phyloP scores from a whole-genome alignment of 2,797 vertebrate genomes.

The Eulemur albifrons region DNA sequence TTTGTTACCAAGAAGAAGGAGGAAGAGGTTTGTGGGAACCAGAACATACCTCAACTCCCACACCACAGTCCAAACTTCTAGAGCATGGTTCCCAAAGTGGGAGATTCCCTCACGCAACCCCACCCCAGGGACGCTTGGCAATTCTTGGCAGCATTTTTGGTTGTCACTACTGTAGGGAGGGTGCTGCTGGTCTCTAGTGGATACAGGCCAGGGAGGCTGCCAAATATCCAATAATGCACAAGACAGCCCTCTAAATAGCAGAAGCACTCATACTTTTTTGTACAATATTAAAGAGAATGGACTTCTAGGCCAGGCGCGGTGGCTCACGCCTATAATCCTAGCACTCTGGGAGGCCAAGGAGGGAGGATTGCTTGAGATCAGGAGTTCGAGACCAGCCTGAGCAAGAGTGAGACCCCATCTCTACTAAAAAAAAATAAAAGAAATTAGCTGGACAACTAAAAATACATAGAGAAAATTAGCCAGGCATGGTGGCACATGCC shows the following conservation, averaged over 20 bases:
- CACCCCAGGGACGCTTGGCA: not conserved
- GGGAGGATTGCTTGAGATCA: too few relatives aligned
- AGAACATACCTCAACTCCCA: not conserved
- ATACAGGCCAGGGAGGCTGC: not conserved
- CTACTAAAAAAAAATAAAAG: too few relatives aligned
- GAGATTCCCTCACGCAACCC: too few relatives aligned
- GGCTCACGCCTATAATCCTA: too few relatives aligned
- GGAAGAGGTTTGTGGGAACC: not conserved
- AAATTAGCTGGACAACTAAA: too few relatives aligned
- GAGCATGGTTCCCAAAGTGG: not conserved
- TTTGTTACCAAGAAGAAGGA: not conserved
- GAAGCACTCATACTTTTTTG: too few relatives aligned
- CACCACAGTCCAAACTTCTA: not conserved
- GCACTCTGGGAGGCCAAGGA: too few relatives aligned
- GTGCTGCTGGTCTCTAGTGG: not conserved
- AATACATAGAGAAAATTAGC: too few relatives aligned
- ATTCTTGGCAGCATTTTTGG: not conserved
- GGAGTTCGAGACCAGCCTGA: too few relatives aligned
- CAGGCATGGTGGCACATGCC: accelerated
- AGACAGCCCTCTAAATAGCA: not conserved
- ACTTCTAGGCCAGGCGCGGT: not conserved
- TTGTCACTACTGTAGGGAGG: not conserved
- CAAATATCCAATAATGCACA: not conserved
- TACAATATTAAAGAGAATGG: too few relatives aligned
- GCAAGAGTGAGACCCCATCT: too few relatives aligned